phyloP scores from a whole-genome alignment of 1,140 invertebrate genomes.

The Drosophila micromelanica region DNA sequence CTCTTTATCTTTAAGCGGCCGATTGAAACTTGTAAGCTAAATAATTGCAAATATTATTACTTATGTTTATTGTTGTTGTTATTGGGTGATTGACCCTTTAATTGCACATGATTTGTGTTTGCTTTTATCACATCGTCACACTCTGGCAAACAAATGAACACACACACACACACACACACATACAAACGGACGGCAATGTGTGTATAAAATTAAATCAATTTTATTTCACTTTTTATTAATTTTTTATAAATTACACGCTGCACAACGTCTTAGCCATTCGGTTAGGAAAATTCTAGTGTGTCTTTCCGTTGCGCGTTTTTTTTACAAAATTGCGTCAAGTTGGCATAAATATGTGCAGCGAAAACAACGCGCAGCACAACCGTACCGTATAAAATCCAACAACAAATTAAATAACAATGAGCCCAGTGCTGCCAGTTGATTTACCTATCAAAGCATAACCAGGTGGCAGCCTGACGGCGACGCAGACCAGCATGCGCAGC shows the following conservation, averaged over 20 bases:
- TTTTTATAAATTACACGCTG: conserved; percentile 9
- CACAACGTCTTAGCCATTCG: neutral
- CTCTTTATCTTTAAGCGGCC: conserved; percentile 3
- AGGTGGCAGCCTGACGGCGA: conserved; percentile 9
- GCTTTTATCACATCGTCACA: conserved; percentile 31
- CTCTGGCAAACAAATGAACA: conserved; percentile 25
- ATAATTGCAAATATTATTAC: conserved; percentile 33
- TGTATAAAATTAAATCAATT: conserved; percentile 30
- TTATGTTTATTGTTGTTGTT: conserved; percentile 26
- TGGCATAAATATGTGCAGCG: conserved; percentile 28
- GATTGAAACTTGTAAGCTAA: neutral
- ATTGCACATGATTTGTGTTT: conserved; percentile 54
- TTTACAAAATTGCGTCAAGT: conserved; percentile 31
- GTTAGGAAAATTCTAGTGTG: too few species aligned
- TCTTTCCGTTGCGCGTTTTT: neutral
- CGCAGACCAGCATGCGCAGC: neutral
- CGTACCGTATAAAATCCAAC: conserved; percentile 48
- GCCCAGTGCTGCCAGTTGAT: conserved; percentile 18
- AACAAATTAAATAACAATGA: conserved; percentile 47
- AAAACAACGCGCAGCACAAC: conserved; percentile 30
- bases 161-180: conserved; percentile 2
- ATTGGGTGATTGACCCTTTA: conserved; percentile 57
- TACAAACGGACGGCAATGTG: neutral
- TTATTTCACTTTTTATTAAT: conserved; percentile 7
- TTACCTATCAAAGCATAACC: neutral